These are phyloP conservation scores for Sclerurus mexicanus DNA, from an alignment of 2,113 vertebrate species.

Conservation along the genomic window DNA sequence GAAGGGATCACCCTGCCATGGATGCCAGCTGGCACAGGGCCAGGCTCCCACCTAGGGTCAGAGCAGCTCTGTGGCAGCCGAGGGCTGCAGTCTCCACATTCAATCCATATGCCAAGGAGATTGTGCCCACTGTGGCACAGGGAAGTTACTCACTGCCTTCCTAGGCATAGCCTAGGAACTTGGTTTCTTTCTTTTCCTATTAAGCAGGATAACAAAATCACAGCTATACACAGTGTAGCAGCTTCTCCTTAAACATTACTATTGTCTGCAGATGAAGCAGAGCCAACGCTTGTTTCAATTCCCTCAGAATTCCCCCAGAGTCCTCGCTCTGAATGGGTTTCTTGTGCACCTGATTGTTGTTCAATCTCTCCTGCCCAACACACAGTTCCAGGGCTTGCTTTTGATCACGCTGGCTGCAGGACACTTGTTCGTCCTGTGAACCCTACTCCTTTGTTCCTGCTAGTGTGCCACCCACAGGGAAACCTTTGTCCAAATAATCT, in stretches of 20 bases:
- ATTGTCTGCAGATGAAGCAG: background rate
- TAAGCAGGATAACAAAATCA: background rate
- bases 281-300: background rate
- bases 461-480: background rate
- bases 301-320: slow-evolving; percentile 20
- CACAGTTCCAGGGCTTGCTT: background rate
- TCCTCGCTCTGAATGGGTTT: background rate
- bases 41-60: background rate
- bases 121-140: fast-evolving
- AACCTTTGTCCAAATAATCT: slow-evolving; percentile 40
- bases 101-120: background rate
- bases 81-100: background rate
- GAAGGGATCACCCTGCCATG: background rate
- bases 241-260: background rate
- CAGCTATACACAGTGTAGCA: background rate
- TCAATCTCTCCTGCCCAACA: background rate
- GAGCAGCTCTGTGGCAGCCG: background rate
- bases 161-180: background rate
- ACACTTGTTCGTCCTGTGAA: background rate
- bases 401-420: background rate
- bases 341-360: background rate
- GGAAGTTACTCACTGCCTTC: background rate
- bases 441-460: slow-evolving; percentile 17
- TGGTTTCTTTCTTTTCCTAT: background rate
- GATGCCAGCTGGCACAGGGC: background rate